Evolutionary conservation across 2,113 vertebrate genomes (phyloP).

Genomic region (Eulemur macaco): DNA sequence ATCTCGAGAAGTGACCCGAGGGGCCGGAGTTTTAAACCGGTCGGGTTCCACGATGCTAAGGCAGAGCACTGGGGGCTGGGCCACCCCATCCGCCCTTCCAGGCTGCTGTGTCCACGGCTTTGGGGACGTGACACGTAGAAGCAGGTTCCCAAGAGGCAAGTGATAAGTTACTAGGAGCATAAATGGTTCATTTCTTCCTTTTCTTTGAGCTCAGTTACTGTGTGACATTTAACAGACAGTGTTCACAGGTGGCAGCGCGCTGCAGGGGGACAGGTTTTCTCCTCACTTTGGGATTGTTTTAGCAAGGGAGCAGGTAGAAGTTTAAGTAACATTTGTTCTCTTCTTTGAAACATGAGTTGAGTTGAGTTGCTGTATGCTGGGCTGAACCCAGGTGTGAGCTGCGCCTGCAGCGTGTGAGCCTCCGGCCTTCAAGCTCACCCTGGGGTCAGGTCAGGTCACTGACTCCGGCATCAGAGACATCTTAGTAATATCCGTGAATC

Average conservation of each 20-base stretch:
- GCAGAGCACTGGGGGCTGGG: background rate
- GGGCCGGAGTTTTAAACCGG: background rate
- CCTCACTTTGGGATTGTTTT: background rate
- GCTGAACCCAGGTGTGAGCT: constrained; percentile 46
- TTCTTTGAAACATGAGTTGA: constrained; percentile 35
- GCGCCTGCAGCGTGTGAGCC: background rate
- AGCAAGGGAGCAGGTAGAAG: constrained; percentile 47
- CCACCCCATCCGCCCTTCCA: background rate
- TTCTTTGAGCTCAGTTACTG: background rate
- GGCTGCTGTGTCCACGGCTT: background rate
- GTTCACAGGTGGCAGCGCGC: constrained; percentile 1
- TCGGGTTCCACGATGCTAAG: background rate
- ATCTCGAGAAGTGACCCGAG: constrained; percentile 3
- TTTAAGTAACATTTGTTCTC: constrained; percentile 32
- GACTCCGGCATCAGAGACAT: background rate
- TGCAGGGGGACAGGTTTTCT: background rate
- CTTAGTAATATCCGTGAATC: background rate
- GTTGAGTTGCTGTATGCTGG: background rate
- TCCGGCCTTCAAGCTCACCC: fast-evolving
- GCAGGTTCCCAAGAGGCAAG: background rate
- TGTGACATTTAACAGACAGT: background rate
- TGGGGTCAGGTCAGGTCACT: constrained; percentile 55
- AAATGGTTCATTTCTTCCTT: fast-evolving
- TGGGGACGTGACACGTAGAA: background rate
- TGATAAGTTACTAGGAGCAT: fast-evolving